Percentiles rank a stretch among this genome's conserved stretches.
These are phyloP conservation scores for Leptodactylus fuscus DNA, from an alignment of 2,113 vertebrate species.

Conservation along the genomic window DNA sequence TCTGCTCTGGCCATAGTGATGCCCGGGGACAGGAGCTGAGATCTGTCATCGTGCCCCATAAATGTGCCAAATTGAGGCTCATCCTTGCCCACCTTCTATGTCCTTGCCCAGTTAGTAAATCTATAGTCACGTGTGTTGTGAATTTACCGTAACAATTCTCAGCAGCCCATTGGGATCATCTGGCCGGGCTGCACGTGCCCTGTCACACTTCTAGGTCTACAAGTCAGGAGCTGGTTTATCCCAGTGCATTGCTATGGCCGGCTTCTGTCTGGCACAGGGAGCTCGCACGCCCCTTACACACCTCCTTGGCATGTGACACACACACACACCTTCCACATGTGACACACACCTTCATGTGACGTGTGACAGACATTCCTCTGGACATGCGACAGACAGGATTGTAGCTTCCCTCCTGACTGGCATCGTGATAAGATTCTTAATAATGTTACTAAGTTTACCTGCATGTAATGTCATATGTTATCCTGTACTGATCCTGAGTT, in stretches of 20 bases:
- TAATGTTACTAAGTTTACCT: background rate
- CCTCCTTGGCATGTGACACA: constrained; percentile 29
- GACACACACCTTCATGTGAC: constrained; percentile 17
- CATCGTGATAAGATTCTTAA: background rate
- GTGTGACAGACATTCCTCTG: background rate
- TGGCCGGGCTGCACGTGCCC: background rate
- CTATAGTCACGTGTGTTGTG: too few relatives aligned
- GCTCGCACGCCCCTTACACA: constrained; percentile 11
- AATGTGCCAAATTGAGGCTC: too few relatives aligned
- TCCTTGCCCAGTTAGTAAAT: too few relatives aligned
- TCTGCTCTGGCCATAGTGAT: too few relatives aligned
- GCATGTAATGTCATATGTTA: too few relatives aligned
- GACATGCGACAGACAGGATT: background rate
- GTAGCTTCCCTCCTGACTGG: background rate
- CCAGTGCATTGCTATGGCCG: background rate
- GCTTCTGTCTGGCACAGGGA: background rate
- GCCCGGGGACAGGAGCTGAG: too few relatives aligned
- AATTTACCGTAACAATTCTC: too few relatives aligned
- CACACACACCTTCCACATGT: constrained; percentile 43
- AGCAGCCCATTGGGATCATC: too few relatives aligned
- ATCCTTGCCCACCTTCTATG: too few relatives aligned
- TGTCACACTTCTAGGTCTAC: background rate
- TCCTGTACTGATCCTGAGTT: too few relatives aligned
- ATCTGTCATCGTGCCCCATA: too few relatives aligned
- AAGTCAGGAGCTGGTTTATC: background rate